Conservation (phyloP, 2,797 vertebrate genomes). For the Syngnathus acus region DNA sequence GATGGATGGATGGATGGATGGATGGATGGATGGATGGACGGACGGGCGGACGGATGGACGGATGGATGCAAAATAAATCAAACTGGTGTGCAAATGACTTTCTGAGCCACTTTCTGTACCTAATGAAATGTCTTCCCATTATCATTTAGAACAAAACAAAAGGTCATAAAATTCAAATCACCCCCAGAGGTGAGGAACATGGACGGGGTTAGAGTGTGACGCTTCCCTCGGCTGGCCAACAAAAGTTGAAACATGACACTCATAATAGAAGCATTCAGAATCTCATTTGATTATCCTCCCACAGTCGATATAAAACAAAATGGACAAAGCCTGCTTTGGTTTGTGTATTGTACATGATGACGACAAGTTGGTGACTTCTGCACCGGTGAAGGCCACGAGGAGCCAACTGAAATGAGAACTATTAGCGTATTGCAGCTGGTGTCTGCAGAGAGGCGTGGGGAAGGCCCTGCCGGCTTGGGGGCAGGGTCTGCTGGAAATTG, state of each 20-base stretch:
- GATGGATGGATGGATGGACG: not conserved
- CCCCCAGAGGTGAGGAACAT: not conserved
- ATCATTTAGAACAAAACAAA: not conserved
- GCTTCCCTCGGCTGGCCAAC: not conserved
- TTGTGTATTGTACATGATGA: not conserved
- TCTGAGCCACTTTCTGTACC: not conserved
- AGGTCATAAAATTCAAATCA: constrained; percentile 2
- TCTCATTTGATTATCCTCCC: not conserved
- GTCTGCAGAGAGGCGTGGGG: constrained; percentile 50
- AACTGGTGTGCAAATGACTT: not conserved
- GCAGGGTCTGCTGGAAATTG: constrained; percentile 22
- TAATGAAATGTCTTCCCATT: not conserved
- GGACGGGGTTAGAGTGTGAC: not conserved
- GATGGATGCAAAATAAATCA: not conserved
- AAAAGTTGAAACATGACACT: not conserved
- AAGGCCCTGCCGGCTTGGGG: constrained; percentile 27
- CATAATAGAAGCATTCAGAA: not conserved
- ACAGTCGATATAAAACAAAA: not conserved
- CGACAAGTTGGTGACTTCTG: not conserved
- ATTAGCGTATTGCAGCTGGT: constrained; percentile 66
- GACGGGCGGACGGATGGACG: not conserved
- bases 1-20: too few species aligned
- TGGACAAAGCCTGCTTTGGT: not conserved
- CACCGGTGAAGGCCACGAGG: constrained; percentile 18
- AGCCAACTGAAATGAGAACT: constrained; percentile 44